Evolutionary conservation across 2,113 vertebrate genomes (phyloP).

Genomic region (Anolis sagrei): DNA sequence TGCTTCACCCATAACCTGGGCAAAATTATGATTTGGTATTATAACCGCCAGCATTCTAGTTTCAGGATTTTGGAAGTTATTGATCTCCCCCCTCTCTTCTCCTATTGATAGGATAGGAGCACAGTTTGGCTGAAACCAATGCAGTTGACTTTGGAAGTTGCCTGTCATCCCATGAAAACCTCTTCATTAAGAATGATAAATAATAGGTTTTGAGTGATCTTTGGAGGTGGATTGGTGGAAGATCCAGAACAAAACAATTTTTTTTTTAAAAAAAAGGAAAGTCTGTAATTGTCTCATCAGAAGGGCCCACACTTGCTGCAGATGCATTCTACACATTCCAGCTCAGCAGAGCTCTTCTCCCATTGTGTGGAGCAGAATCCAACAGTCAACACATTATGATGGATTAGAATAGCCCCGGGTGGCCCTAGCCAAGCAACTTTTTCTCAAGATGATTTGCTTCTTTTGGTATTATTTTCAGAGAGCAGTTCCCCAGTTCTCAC

Average conservation of each 20-base stretch:
- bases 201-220: not conserved
- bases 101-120: not conserved
- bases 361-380: slow-evolving; percentile 60
- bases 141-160: slow-evolving; percentile 33
- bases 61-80: no score
- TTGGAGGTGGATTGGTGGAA: slow-evolving; percentile 61
- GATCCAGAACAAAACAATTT: slow-evolving; percentile 43
- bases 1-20: not conserved
- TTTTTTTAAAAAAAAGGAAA: no score
- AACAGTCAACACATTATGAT: slow-evolving; percentile 71
- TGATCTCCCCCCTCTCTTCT: no score
- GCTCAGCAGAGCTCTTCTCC: slow-evolving; percentile 55
- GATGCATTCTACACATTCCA: slow-evolving; percentile 70
- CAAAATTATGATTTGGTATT: no score
- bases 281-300: slow-evolving; percentile 80
- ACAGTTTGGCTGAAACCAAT: not conserved
- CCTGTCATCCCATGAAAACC: slow-evolving; percentile 24
- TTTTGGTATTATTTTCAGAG: slow-evolving; percentile 73
- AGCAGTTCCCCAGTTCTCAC: slow-evolving; percentile 73
- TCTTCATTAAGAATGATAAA: slow-evolving; percentile 24
- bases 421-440: slow-evolving; percentile 72
- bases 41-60: no score
- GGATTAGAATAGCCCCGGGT: slow-evolving; percentile 74
- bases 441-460: slow-evolving; percentile 76
- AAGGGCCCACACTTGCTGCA: slow-evolving; percentile 75